Conservation (phyloP, 2,797 vertebrate species). For the Xiphorhynchus erythropygius region DNA sequence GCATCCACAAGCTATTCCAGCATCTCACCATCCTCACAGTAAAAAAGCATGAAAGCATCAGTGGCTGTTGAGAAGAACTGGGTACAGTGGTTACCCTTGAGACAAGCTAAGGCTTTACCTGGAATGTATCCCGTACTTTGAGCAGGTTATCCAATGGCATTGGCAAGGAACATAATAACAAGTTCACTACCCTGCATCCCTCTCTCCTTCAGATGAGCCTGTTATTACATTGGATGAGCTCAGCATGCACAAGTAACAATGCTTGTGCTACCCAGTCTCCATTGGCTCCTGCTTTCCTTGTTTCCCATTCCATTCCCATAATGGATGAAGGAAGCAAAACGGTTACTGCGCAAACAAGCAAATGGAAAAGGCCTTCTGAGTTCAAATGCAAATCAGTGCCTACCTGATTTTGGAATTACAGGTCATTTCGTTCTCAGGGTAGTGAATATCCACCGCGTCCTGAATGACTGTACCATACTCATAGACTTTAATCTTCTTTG, state of each 20-base stretch:
- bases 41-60: not conserved
- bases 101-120: not conserved
- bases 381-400: not conserved
- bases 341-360: not conserved
- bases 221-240: not conserved
- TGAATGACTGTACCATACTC: conserved; percentile 98
- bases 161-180: not conserved
- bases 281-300: not conserved
- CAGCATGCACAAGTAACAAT: not conserved
- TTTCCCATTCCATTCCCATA: not conserved
- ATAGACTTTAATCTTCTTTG: conserved; percentile 99
- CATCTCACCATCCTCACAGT: no score
- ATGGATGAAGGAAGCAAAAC: not conserved
- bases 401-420: conserved; percentile 99
- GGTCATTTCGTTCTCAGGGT: conserved; percentile 99
- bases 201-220: not conserved
- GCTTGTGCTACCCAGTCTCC: not conserved
- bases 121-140: not conserved
- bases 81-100: not conserved
- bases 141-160: not conserved
- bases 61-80: not conserved
- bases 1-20: no score
- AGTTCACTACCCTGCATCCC: not conserved
- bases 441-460: conserved; percentile 99
- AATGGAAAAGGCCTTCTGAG: not conserved